Evolutionary conservation across 2,888 invertebrate species (phyloP).

Genomic region (Drosophila percnosoma): DNA sequence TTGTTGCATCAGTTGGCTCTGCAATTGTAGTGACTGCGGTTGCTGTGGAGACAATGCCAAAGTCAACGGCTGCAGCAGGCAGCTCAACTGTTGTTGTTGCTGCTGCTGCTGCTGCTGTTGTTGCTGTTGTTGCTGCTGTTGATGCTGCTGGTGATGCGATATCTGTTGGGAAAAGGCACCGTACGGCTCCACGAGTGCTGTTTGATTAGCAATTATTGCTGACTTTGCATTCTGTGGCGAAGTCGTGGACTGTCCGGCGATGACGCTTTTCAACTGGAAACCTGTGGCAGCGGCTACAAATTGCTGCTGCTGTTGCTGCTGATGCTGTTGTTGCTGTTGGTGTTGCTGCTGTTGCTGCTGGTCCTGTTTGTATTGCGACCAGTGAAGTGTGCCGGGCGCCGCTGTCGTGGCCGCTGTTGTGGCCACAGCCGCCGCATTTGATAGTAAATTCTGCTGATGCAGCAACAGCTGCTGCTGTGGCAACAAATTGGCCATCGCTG

Average conservation of each 20-base stretch:
- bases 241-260: conserved; percentile 75
- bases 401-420: conserved; percentile 67
- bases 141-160: conserved; percentile 61
- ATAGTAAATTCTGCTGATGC: conserved; percentile 82
- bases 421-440: conserved; percentile 78
- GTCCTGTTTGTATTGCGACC: conserved; percentile 78
- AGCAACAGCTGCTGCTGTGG: conserved; percentile 81
- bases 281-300: conserved; percentile 73
- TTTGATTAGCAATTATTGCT: conserved; percentile 82
- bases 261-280: conserved; percentile 77
- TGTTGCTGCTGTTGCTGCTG: conserved; percentile 75
- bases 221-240: conserved; percentile 80
- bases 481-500: conserved; percentile 83
- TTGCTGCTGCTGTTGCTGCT: conserved; percentile 73
- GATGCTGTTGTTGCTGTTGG: conserved; percentile 78
- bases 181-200: conserved; percentile 66
- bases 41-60: conserved; percentile 81
- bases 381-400: conserved; percentile 73
- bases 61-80: conserved; percentile 77
- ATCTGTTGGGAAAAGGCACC: conserved; percentile 61
- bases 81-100: conserved; percentile 55
- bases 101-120: conserved; percentile 57
- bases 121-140: conserved; percentile 65
- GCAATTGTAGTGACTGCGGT: conserved; percentile 76
- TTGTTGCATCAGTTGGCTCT: conserved; percentile 76